Percentiles rank a stretch among this genome's conserved stretches.
Evolutionary conservation across 2,113 vertebrate species (phyloP).

Genomic region (Otolemur garnettii): DNA sequence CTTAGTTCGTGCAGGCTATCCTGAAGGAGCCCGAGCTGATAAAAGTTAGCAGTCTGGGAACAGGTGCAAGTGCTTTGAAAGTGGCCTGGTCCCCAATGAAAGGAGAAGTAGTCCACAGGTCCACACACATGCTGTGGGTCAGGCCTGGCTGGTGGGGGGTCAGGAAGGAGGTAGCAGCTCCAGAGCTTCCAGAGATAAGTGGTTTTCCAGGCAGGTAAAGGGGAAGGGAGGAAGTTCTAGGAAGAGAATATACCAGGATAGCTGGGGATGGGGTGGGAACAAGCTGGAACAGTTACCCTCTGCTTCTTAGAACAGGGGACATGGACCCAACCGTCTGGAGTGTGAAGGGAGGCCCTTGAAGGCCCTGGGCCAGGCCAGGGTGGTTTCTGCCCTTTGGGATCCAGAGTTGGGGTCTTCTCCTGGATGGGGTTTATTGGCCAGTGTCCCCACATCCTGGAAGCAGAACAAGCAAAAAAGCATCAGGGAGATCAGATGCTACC

Average conservation of each 20-base stretch:
- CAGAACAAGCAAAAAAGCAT: not conserved
- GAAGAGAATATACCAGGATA: not conserved
- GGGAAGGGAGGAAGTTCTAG: not conserved
- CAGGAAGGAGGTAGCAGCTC: not conserved
- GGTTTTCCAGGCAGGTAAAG: not conserved
- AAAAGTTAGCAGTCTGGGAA: too few relatives aligned
- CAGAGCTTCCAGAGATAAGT: not conserved
- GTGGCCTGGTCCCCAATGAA: not conserved
- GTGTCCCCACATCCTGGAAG: not conserved
- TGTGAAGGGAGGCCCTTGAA: not conserved
- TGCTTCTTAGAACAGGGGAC: not conserved
- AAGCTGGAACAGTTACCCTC: not conserved
- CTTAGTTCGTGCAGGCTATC: not conserved
- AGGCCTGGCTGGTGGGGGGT: not conserved
- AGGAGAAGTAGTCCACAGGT: not conserved
- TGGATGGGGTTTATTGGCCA: fast-evolving
- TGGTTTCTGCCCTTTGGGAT: not conserved
- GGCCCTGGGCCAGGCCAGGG: not conserved
- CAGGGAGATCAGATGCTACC: too few relatives aligned
- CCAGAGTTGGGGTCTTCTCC: not conserved
- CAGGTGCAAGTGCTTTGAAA: too few relatives aligned
- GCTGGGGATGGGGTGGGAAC: not conserved
- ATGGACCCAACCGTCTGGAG: not conserved
- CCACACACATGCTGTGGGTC: not conserved
- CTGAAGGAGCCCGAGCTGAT: not conserved